Evolutionary conservation across 2,113 vertebrate species (phyloP).

Genomic region (Silurus meridionalis): DNA sequence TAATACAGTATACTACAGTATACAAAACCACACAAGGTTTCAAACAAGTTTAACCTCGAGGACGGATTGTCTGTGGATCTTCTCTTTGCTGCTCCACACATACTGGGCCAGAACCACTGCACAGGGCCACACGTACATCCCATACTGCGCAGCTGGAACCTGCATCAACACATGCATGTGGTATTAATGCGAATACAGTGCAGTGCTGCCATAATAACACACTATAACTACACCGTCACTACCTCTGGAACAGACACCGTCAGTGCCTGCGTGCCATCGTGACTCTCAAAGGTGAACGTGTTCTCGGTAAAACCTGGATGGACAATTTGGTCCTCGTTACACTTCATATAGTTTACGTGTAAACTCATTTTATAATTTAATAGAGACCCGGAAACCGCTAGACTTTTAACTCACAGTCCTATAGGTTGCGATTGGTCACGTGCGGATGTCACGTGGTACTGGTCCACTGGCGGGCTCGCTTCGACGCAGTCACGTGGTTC

Average conservation of each 20-base stretch:
- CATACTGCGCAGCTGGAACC: slow-evolving; percentile 84
- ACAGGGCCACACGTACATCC: slow-evolving; percentile 90
- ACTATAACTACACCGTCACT: neutral
- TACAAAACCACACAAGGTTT: neutral
- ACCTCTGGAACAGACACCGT: slow-evolving; percentile 69
- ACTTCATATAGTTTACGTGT: no score
- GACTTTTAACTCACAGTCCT: no score
- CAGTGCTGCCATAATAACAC: neutral
- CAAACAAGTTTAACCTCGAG: slow-evolving; percentile 79
- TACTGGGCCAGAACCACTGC: slow-evolving; percentile 91
- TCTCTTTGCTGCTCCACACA: slow-evolving; percentile 75
- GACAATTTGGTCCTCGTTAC: neutral
- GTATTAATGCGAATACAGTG: neutral
- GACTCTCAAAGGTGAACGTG: slow-evolving; percentile 65
- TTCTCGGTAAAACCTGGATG: slow-evolving; percentile 17
- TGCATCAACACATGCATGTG: slow-evolving; percentile 52
- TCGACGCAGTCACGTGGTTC: no score
- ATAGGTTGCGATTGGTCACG: neutral
- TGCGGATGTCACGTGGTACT: neutral
- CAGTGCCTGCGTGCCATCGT: slow-evolving; percentile 23
- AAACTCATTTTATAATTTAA: neutral
- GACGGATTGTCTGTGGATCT: slow-evolving; percentile 70
- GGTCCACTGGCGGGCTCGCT: no score
- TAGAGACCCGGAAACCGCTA: neutral
- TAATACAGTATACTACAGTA: neutral